Percentiles rank a stretch among this genome's conserved stretches.
Evolutionary conservation across 2,888 invertebrate species (phyloP).

Genomic region (Sphaerophoria taeniata): DNA sequence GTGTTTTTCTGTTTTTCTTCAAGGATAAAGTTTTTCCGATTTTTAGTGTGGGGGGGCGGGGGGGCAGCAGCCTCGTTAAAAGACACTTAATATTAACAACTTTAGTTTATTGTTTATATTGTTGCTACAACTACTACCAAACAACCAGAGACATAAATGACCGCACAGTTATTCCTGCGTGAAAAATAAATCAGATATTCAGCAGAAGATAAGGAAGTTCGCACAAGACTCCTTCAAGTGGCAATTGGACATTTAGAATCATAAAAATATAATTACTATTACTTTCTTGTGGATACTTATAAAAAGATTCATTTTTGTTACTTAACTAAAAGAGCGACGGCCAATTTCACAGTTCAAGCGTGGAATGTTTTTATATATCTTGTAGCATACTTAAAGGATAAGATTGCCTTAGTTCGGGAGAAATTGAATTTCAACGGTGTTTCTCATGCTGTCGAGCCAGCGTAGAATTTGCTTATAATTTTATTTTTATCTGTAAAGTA

Average conservation of each 20-base stretch:
- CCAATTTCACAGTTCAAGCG: conserved; percentile 9
- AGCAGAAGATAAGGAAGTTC: not conserved
- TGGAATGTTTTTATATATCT: conserved; percentile 11
- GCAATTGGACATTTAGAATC: conserved; percentile 51
- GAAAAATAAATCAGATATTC: conserved; percentile 9
- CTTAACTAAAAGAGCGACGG: not conserved
- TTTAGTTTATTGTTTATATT: conserved; percentile 64
- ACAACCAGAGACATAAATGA: too few species aligned
- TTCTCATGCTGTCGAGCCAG: too few species aligned
- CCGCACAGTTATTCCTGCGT: not conserved
- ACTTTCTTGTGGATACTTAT: conserved; percentile 52
- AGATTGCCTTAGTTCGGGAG: not conserved
- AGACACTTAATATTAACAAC: conserved; percentile 63
- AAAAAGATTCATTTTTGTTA: conserved; percentile 13
- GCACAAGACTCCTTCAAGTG: not conserved
- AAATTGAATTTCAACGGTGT: conserved; percentile 10
- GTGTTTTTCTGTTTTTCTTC: not conserved
- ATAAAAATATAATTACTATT: conserved; percentile 73
- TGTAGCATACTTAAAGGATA: conserved; percentile 34
- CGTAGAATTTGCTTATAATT: not conserved
- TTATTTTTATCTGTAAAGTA: not conserved
- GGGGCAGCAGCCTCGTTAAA: conserved; percentile 29
- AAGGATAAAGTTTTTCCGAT: too few species aligned
- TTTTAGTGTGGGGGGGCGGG: not conserved
- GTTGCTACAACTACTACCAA: not conserved